Percentiles rank a stretch among this genome's conserved stretches.
These are phyloP conservation scores for Argynnis bischoffii DNA, from an alignment of 2,888 invertebrate species.

Conservation along the genomic window DNA sequence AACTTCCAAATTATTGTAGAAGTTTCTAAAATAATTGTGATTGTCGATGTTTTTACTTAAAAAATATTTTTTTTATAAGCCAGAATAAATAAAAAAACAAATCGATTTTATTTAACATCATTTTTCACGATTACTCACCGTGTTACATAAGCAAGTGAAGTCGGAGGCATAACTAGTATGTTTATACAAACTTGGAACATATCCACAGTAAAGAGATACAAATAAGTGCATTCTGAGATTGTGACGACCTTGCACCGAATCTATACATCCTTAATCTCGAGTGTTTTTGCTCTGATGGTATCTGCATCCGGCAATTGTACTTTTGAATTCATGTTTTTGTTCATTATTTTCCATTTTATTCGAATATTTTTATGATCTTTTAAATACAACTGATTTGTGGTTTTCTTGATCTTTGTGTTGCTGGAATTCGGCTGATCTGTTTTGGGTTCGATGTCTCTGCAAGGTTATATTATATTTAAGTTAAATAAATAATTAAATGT, in stretches of 20 bases:
- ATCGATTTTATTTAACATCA: too few relatives aligned
- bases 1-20: too few relatives aligned
- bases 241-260: conserved; percentile 51
- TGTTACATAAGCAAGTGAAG: neutral
- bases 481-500: too few relatives aligned
- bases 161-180: neutral
- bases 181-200: neutral
- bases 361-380: conserved; percentile 8
- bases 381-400: neutral
- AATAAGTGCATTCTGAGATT: conserved; percentile 19
- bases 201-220: conserved; percentile 6
- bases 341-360: conserved; percentile 19
- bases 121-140: too few relatives aligned
- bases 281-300: conserved; percentile 40
- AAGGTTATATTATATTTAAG: too few relatives aligned
- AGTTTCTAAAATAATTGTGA: too few relatives aligned
- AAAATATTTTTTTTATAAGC: too few relatives aligned
- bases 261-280: conserved; percentile 38
- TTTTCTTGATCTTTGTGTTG: neutral
- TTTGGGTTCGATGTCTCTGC: too few relatives aligned
- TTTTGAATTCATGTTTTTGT: conserved; percentile 29
- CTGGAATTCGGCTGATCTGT: neutral
- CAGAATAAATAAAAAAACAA: too few relatives aligned
- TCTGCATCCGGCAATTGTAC: conserved; percentile 38
- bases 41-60: too few relatives aligned